Evolutionary conservation across 1,140 invertebrate species (phyloP).

Genomic region (Brachionus manjavacas): DNA sequence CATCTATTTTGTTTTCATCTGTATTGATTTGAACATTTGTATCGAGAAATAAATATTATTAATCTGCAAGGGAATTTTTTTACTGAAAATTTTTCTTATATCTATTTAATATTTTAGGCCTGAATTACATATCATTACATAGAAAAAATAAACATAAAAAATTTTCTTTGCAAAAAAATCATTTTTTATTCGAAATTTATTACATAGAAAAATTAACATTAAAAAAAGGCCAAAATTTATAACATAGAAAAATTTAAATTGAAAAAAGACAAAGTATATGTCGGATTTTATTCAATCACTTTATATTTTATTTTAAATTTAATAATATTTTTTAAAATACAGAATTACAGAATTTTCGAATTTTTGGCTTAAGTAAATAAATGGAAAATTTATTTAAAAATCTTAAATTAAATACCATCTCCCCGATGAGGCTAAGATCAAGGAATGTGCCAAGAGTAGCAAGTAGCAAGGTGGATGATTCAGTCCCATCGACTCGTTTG

Average conservation of each 20-base stretch:
- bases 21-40: no score
- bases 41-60: no score
- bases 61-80: no score
- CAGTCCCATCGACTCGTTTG: neutral
- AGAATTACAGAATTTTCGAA: neutral
- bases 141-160: no score
- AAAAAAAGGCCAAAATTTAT: no score
- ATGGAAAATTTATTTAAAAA: neutral
- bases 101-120: no score
- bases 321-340: conserved; percentile 28
- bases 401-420: neutral
- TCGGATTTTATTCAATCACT: conserved; percentile 51
- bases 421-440: neutral
- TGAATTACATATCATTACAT: no score
- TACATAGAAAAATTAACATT: no score
- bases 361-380: neutral
- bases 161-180: no score
- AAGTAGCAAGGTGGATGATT: neutral
- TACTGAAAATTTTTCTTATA: no score
- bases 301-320: conserved; percentile 11
- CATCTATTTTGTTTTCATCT: no score
- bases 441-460: neutral
- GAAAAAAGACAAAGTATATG: conserved; percentile 79
- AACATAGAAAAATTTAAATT: conserved; percentile 52
- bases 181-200: conserved; percentile 58